Base-by-base conservation (phyloP, 30 jellyfish, hydroid and myxozoan genomes). In the Aurelia sp. region DNA sequence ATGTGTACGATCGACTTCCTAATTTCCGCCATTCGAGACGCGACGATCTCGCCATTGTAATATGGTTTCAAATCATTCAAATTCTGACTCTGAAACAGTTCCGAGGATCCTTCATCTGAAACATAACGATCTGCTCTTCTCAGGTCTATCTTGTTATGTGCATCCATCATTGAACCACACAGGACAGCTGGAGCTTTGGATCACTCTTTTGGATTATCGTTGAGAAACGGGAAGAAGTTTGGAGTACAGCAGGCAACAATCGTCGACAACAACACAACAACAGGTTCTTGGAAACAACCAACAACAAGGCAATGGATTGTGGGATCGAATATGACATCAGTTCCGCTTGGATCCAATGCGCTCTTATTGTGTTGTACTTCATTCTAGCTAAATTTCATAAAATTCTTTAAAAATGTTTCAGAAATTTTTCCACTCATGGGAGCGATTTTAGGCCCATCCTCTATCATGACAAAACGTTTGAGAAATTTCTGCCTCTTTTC, bases 41-140 rank as follows among this genome's bases (percentile, higher is more conserved):
- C 44, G 52, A 91, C 93, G n/a, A 86, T 17, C 18, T 91, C 97
- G 18, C 98, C 98, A 44, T 82, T 89, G 64, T 91, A 91, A 63
- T 84, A 91, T 20, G 96, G 93, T 27, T 80, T 86, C 88, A 91
- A 59, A 44, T 91, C 87, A 69, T 85, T 85, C 41, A 91, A 59
- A 80, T 82, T 91, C 53, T 67, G 81, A 74, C 94, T 87, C 20
- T 65, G 64, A 44, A 79, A 85, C 35, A 91, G 85, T 57, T 86
- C 96, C 30, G 79, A 38, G 15, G 85, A 53, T 4, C 74, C 88
- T 60, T 60, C 63, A 24, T 72, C 87, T 4, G 93, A 84, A 20
- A 74, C 93, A 63, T 41, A 84, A 66, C 93, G 87, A 17, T 84
- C 78, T 40, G 48, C 87, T 71, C 93, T 72, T 52, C 59, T 50